Conservation (phyloP, 2,888 invertebrate species). For the Carabus problematicus region DNA sequence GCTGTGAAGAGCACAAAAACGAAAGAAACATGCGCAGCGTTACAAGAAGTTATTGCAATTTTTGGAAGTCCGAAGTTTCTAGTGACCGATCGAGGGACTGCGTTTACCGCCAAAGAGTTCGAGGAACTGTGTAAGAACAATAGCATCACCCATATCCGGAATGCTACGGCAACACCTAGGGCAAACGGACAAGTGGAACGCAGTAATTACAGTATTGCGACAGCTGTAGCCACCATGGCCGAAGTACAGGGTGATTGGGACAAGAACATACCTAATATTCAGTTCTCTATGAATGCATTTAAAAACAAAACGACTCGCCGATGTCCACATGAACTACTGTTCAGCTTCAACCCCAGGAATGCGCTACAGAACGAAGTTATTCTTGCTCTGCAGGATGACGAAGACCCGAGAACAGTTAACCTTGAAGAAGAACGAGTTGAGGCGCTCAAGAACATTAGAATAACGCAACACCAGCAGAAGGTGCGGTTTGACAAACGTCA, state of each 20-base stretch:
- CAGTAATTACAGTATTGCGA: constrained; percentile 14
- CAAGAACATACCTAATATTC: constrained; percentile 17
- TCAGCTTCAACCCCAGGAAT: constrained; percentile 1
- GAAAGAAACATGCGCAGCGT: constrained; percentile 14
- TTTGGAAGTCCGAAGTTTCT: constrained; percentile 20
- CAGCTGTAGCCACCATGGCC: constrained; percentile 12
- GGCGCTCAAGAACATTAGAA: neutral
- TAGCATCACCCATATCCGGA: constrained; percentile 9
- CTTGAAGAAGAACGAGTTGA: neutral
- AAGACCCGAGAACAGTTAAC: neutral
- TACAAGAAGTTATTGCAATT: constrained; percentile 15
- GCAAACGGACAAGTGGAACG: constrained; percentile 28
- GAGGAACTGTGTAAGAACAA: constrained; percentile 16
- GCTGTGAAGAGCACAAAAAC: constrained; percentile 28
- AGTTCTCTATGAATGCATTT: constrained; percentile 26
- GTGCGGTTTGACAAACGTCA: neutral
- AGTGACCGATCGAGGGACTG: constrained; percentile 5
- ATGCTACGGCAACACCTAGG: constrained; percentile 24
- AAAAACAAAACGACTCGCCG: constrained; percentile 6
- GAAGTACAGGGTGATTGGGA: constrained; percentile 1
- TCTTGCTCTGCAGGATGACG: constrained; percentile 1
- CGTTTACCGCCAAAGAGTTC: constrained; percentile 6
- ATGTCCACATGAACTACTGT: constrained; percentile 1
- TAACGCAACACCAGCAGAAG: neutral
- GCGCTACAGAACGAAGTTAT: constrained; percentile 4